Evolutionary conservation across 2,797 vertebrate species (phyloP), one percentile per base, ranked within the genome.

Genomic region (Coilia nasus): DNA sequence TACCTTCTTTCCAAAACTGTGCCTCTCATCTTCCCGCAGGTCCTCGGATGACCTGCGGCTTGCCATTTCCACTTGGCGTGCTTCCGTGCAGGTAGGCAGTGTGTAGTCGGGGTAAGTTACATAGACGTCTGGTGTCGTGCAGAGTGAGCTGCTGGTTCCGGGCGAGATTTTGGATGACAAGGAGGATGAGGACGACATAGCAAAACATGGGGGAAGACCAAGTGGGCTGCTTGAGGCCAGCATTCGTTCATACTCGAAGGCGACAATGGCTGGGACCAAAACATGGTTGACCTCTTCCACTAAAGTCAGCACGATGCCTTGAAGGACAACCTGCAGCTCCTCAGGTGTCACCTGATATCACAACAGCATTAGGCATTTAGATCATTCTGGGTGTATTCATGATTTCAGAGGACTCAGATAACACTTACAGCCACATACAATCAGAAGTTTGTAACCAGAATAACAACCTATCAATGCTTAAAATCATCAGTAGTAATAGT

Each of bases 251-350:
- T 71, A 54, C 60, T 85, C 59, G 21, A 85, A 85, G 81, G 84
- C 81, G 60, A 82, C 54, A 31, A 82, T 82, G 81, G 84, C 84
- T 12, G 84, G 84, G 59, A 82, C 54, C 14, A 82, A 46, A 28
- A 85, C 67, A 2, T 64, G 17, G 44, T 85, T 85, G n/a, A 85
- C 81, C 60, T 82, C 75, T 60, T 85, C 60, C 44, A 85, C 81
- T 23, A 85, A 81, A 23, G 84, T 71, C 11, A 71, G 60, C 28
- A 75, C 84, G 15, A 85, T 64, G 57, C 57, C 47, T n/a, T 41
- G 44, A 9, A 85, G 57, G 25, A 85, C 67, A 7, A 46, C 5
- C 35, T 85, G 80, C 59, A 85, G 60, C 46, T 85, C 84, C 19
- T 82, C 84, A 15, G 80, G 11, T 2, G 81, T 82, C 25, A 85